A percentile compares a stretch with the other conserved stretches of the same genome.
phyloP scores from a whole-genome alignment of 2,113 vertebrate species.

The Hepsetus odoe region DNA sequence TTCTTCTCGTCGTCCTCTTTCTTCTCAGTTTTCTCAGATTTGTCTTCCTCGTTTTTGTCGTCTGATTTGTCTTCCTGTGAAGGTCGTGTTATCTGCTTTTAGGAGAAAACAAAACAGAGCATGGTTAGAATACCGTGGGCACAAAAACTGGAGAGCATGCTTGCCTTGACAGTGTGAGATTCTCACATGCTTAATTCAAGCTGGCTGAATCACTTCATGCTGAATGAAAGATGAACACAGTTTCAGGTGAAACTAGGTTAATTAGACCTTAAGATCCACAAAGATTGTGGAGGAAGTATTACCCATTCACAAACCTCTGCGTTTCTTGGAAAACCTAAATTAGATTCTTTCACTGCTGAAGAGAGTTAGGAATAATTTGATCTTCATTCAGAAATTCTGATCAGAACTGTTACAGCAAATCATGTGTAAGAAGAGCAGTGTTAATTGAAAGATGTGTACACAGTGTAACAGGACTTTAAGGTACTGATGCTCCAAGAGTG shows the following conservation, averaged over 20 bases:
- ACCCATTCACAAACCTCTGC: neutral
- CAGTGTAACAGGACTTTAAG: too few relatives aligned
- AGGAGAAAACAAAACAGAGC: constrained; percentile 15
- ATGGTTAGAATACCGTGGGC: constrained; percentile 1
- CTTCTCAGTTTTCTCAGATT: constrained; percentile 91
- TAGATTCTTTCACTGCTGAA: too few relatives aligned
- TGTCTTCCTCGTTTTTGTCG: constrained; percentile 96
- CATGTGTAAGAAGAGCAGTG: too few relatives aligned
- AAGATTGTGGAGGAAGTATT: too few relatives aligned
- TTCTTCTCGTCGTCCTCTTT: constrained; percentile 97
- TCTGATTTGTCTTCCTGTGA: constrained; percentile 97
- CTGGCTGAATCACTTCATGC: neutral
- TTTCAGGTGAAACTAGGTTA: neutral
- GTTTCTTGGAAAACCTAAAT: too few relatives aligned
- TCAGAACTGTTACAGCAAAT: too few relatives aligned
- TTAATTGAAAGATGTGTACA: too few relatives aligned
- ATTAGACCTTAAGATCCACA: neutral
- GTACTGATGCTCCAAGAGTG: too few relatives aligned
- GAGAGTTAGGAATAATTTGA: too few relatives aligned
- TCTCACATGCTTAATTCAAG: neutral
- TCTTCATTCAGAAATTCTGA: too few relatives aligned
- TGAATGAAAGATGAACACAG: neutral
- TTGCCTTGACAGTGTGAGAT: neutral
- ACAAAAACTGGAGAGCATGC: too few relatives aligned
- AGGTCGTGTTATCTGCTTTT: constrained; percentile 93